Percentiles rank a stretch among this genome's conserved stretches.
Evolutionary conservation across 2,888 invertebrate genomes (phyloP).

Genomic region (Apomyelois bistriatella): DNA sequence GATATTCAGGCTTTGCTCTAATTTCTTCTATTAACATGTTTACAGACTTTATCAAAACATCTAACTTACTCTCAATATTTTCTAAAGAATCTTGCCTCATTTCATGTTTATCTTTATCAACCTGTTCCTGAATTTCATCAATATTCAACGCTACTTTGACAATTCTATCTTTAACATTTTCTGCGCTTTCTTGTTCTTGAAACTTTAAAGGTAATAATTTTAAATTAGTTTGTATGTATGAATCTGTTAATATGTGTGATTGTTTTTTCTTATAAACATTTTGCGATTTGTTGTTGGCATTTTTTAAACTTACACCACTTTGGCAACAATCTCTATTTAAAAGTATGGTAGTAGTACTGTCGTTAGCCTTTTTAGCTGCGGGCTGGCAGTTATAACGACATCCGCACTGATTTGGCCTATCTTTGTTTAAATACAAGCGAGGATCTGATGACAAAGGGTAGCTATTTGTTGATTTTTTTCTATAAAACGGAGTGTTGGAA

Average conservation of each 20-base stretch:
- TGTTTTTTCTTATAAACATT: neutral
- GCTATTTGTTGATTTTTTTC: neutral
- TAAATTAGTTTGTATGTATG: constrained; percentile 20
- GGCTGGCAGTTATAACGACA: constrained; percentile 17
- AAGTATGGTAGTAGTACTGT: constrained; percentile 22
- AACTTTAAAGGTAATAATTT: constrained; percentile 6
- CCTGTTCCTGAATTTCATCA: constrained; percentile 28
- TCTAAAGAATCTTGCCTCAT: constrained; percentile 29
- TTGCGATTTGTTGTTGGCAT: neutral
- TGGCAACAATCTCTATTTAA: constrained; percentile 24
- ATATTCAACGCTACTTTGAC: constrained; percentile 27
- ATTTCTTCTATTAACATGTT: constrained; percentile 45
- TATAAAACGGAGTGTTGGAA: neutral
- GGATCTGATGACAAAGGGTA: neutral
- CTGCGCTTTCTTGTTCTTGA: constrained; percentile 8
- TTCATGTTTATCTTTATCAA: constrained; percentile 20
- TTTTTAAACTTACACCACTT: neutral
- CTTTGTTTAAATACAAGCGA: neutral
- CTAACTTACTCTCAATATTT: constrained; percentile 51
- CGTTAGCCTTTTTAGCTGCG: neutral
- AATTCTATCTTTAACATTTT: constrained; percentile 27
- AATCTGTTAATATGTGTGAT: constrained; percentile 13
- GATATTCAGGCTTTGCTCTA: constrained; percentile 23
- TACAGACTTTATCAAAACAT: constrained; percentile 44
- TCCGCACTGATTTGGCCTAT: neutral